Percentiles rank a stretch among this genome's conserved stretches.
phyloP scores from a whole-genome alignment of 2,797 vertebrate genomes.

The Chaunax sp. region DNA sequence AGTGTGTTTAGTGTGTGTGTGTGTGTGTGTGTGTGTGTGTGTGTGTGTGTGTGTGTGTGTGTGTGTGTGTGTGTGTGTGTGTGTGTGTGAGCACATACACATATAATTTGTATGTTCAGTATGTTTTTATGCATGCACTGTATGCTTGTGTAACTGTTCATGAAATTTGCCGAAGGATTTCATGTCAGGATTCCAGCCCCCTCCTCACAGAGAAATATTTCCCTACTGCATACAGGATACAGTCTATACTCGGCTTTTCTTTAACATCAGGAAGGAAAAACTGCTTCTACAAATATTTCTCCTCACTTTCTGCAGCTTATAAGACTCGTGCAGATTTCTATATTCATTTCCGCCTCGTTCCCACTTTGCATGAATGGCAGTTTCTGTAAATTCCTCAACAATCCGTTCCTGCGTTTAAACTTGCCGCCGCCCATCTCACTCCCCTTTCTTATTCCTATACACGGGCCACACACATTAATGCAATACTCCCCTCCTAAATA shows the following conservation, averaged over 20 bases:
- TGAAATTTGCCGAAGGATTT: constrained; percentile 37
- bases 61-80: too few relatives aligned
- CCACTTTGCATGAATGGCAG: not conserved
- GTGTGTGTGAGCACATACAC: not conserved
- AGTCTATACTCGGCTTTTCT: not conserved
- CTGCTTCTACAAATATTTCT: too few relatives aligned
- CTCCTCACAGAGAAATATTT: not conserved
- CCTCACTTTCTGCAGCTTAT: not conserved
- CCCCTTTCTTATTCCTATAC: constrained; percentile 12
- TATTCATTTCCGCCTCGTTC: not conserved
- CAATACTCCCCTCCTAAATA: constrained; percentile 2
- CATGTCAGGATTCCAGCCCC: constrained; percentile 9
- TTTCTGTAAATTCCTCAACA: constrained; percentile 40
- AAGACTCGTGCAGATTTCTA: not conserved
- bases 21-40: too few relatives aligned
- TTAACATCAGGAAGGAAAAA: not conserved
- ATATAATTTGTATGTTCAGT: not conserved
- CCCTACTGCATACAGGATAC: not conserved
- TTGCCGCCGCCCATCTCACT: constrained; percentile 25
- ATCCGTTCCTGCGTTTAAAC: constrained; percentile 26
- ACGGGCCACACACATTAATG: constrained; percentile 12
- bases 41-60: not conserved
- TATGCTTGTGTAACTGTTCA: constrained; percentile 12
- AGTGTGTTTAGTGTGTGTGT: too few relatives aligned
- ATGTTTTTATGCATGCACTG: too few relatives aligned